Conservation (phyloP, 2,797 vertebrate genomes). For the Clarias pachynema region DNA sequence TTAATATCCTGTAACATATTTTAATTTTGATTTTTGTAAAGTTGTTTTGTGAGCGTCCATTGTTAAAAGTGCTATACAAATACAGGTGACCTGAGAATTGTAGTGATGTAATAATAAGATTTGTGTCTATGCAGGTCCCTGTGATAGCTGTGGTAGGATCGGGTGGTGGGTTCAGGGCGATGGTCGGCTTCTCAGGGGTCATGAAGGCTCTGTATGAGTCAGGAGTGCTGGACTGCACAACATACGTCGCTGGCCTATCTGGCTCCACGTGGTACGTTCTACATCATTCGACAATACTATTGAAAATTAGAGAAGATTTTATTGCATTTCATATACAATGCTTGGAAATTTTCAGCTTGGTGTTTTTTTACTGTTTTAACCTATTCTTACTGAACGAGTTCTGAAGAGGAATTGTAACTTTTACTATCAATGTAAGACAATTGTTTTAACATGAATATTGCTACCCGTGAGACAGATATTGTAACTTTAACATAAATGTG, state of each 20-base stretch:
- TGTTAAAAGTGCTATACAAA: too few relatives aligned
- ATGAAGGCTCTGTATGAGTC: conserved; percentile 96
- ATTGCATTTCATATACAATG: not conserved
- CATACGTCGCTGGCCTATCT: conserved; percentile 92
- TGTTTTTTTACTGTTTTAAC: not conserved
- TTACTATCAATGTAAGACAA: not conserved
- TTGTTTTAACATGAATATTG: not conserved
- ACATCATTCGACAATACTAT: not conserved
- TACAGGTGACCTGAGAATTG: not conserved
- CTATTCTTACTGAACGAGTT: not conserved
- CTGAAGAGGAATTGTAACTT: not conserved
- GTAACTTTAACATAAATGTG: too few relatives aligned
- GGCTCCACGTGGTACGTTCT: conserved; percentile 91
- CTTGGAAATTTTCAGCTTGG: not conserved
- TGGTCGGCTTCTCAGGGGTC: conserved; percentile 94
- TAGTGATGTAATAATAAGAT: not conserved
- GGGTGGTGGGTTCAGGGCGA: conserved; percentile 95
- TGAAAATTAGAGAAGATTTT: not conserved
- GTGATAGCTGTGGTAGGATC: conserved; percentile 94
- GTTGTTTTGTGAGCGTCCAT: too few relatives aligned
- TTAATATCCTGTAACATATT: too few relatives aligned
- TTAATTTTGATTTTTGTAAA: too few relatives aligned
- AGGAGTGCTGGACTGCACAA: conserved; percentile 91
- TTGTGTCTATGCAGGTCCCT: conserved; percentile 81
- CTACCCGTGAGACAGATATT: not conserved